Conservation (phyloP, 2,888 invertebrate genomes). For the Argyresthia albistria region DNA sequence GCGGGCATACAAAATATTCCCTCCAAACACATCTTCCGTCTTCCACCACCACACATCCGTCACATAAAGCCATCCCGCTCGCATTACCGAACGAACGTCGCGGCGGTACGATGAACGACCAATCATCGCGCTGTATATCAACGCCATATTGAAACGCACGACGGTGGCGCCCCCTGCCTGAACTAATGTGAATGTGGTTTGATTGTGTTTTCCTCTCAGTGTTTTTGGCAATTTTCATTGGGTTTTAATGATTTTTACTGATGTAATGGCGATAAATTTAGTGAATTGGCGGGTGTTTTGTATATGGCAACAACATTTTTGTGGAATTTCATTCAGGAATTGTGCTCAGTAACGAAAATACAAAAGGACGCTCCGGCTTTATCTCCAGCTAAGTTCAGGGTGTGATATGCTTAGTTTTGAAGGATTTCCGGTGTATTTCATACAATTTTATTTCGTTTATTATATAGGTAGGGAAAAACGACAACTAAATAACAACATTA, state of each 20-base stretch:
- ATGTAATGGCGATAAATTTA: conserved; percentile 25
- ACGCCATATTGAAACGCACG: conserved; percentile 66
- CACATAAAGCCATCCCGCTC: conserved; percentile 66
- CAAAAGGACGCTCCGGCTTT: conserved; percentile 35
- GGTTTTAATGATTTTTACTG: conserved; percentile 28
- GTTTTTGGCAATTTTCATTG: conserved; percentile 50
- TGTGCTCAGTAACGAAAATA: conserved; percentile 22
- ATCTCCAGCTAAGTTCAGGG: conserved; percentile 47
- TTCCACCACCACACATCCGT: conserved; percentile 61
- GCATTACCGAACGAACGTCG: conserved; percentile 54
- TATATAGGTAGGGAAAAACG: background rate
- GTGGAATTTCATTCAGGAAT: conserved; percentile 21
- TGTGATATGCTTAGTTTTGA: conserved; percentile 24
- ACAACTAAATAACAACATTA: background rate
- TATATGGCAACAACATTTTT: conserved; percentile 16
- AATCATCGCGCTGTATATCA: conserved; percentile 40
- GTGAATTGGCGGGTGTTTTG: conserved; percentile 32
- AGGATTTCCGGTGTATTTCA: conserved; percentile 11
- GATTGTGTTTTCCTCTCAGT: conserved; percentile 42
- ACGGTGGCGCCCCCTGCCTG: conserved; percentile 47
- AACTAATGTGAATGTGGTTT: conserved; percentile 41
- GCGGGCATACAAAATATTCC: conserved; percentile 61
- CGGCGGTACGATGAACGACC: conserved; percentile 34
- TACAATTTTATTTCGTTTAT: background rate
- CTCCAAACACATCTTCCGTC: conserved; percentile 58